Evolutionary conservation across 2,888 invertebrate species (phyloP).

Genomic region (Phortica magna): DNA sequence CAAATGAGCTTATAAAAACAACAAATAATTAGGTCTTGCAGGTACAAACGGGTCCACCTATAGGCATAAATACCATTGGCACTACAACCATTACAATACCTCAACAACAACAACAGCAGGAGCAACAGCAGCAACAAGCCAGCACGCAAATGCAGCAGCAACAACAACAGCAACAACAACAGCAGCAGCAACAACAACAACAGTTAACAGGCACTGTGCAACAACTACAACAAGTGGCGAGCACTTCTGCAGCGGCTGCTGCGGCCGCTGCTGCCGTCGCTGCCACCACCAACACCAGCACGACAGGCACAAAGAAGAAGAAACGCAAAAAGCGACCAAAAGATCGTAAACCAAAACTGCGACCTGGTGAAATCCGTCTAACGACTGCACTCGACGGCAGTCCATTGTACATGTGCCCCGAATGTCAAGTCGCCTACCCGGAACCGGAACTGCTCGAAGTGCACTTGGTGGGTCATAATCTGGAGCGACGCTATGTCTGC

Average conservation of each 20-base stretch:
- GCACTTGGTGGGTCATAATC: constrained; percentile 89
- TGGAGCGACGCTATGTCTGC: constrained; percentile 90
- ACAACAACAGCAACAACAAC: constrained; percentile 60
- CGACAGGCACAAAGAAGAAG: constrained; percentile 82
- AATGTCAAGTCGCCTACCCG: constrained; percentile 93
- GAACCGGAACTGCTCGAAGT: constrained; percentile 90
- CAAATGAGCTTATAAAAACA: not conserved
- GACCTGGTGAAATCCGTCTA: constrained; percentile 89
- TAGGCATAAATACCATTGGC: constrained; percentile 72
- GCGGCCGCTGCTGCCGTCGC: constrained; percentile 42
- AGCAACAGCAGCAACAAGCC: constrained; percentile 54
- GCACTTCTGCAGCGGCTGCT: constrained; percentile 49
- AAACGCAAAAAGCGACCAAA: constrained; percentile 86
- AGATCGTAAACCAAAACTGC: constrained; percentile 88
- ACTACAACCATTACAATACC: constrained; percentile 76
- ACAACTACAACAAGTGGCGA: constrained; percentile 47
- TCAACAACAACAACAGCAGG: constrained; percentile 73
- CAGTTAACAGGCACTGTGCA: constrained; percentile 51
- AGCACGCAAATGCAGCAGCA: constrained; percentile 58
- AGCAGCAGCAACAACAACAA: constrained; percentile 60
- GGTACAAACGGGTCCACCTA: constrained; percentile 76
- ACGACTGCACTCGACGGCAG: constrained; percentile 90
- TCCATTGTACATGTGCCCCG: constrained; percentile 90
- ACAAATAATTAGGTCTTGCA: constrained; percentile 63
- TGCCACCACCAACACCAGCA: constrained; percentile 56